These are phyloP conservation scores for Volucella bombylans DNA, from an alignment of 2,888 invertebrate genomes.

Conservation along the genomic window DNA sequence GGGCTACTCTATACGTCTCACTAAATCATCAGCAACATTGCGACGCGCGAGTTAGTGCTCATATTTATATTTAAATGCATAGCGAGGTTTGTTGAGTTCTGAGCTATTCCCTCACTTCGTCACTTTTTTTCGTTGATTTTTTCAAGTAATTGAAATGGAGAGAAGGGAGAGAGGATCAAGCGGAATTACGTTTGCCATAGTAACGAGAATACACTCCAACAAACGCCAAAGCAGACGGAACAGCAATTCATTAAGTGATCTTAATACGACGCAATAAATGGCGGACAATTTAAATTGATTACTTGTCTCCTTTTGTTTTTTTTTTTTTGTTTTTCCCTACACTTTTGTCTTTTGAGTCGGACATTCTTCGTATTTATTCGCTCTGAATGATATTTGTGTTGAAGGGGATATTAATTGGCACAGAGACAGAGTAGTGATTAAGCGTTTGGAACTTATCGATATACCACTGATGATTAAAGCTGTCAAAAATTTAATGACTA, in stretches of 20 bases:
- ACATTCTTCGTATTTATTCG: neutral
- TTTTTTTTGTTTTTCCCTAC: neutral
- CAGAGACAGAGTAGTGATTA: too few relatives aligned
- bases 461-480: neutral
- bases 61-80: slow-evolving; percentile 50
- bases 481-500: too few relatives aligned
- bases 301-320: slow-evolving; percentile 19
- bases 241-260: slow-evolving; percentile 56
- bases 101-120: neutral
- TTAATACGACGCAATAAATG: slow-evolving; percentile 58
- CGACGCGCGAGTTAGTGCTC: slow-evolving; percentile 46
- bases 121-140: neutral
- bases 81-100: slow-evolving; percentile 27
- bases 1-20: slow-evolving; percentile 55
- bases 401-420: too few relatives aligned
- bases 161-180: slow-evolving; percentile 18
- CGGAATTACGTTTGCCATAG: slow-evolving; percentile 30
- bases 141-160: slow-evolving; percentile 24
- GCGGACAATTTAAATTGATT: slow-evolving; percentile 61
- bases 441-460: too few relatives aligned
- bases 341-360: slow-evolving; percentile 11
- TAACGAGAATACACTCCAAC: neutral
- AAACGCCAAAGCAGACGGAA: neutral
- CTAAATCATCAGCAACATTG: slow-evolving; percentile 65
- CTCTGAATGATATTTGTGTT: neutral